Evolutionary conservation across 2,888 invertebrate genomes (phyloP).

Genomic region (Apoderus coryli): DNA sequence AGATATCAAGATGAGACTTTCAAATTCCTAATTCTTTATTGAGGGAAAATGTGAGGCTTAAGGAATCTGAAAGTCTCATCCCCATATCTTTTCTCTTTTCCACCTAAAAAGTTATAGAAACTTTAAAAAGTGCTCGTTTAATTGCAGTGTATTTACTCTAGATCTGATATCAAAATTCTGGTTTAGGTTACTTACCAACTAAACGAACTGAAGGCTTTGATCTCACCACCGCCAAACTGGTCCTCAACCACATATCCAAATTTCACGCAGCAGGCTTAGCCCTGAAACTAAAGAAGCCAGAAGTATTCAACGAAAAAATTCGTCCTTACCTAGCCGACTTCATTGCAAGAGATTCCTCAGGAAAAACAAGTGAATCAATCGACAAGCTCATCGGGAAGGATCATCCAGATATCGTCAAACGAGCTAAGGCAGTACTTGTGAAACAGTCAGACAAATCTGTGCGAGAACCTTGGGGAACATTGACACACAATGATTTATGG

Average conservation of each 20-base stretch:
- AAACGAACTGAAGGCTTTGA: constrained; percentile 36
- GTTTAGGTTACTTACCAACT: constrained; percentile 34
- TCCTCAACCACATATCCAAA: constrained; percentile 35
- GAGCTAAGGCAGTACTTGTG: constrained; percentile 8
- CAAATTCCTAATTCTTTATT: too few relatives aligned
- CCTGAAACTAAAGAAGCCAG: constrained; percentile 32
- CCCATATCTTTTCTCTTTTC: too few relatives aligned
- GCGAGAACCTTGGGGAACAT: constrained; percentile 31
- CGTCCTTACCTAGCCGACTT: constrained; percentile 24
- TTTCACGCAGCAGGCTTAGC: constrained; percentile 41
- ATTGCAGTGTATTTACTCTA: too few relatives aligned
- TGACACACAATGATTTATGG: constrained; percentile 42
- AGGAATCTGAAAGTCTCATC: too few relatives aligned
- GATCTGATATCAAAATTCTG: too few relatives aligned
- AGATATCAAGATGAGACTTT: too few relatives aligned
- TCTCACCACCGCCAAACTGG: constrained; percentile 32
- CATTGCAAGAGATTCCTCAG: too few relatives aligned
- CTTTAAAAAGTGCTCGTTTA: too few relatives aligned
- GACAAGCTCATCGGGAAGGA: constrained; percentile 7
- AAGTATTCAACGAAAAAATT: constrained; percentile 28
- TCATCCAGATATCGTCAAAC: background rate
- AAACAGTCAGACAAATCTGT: constrained; percentile 5
- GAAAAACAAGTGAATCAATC: too few relatives aligned
- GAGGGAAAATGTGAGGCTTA: too few relatives aligned
- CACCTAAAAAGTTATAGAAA: too few relatives aligned